phyloP scores from a whole-genome alignment of 1,140 invertebrate genomes.

The Drosophila bocqueti region DNA sequence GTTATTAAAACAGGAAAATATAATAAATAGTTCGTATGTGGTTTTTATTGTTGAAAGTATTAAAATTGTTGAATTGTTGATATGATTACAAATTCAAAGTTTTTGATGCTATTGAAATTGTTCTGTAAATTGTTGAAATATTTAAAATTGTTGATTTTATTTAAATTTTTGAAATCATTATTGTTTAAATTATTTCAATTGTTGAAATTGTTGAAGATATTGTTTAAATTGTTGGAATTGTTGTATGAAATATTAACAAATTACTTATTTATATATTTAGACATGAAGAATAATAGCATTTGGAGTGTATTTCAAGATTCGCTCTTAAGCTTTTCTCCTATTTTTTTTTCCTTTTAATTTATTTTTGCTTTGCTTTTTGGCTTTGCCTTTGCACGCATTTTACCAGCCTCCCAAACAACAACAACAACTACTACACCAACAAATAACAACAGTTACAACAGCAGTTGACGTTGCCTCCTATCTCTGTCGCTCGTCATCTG shows the following conservation, averaged over 20 bases:
- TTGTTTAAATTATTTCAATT: no score
- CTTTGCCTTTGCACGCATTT: constrained; percentile 70
- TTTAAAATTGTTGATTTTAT: no score
- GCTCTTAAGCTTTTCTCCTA: background rate
- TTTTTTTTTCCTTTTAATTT: background rate
- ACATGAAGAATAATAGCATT: background rate
- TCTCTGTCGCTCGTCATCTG: constrained; percentile 18
- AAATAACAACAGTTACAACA: constrained; percentile 75
- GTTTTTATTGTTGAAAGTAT: background rate
- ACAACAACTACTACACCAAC: constrained; percentile 24
- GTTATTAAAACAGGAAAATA: no score
- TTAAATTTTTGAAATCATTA: no score
- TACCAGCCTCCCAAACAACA: constrained; percentile 51
- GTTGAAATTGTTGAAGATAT: no score
- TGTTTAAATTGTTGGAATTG: no score
- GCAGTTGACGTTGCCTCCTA: constrained; percentile 35
- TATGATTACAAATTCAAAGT: no score
- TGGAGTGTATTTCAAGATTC: constrained; percentile 27
- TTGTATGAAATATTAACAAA: no score
- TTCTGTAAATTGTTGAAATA: background rate
- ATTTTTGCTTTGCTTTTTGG: constrained; percentile 19
- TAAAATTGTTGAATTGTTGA: background rate
- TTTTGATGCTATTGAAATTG: background rate
- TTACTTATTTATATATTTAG: no score
- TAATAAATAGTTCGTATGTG: no score